Conservation (phyloP, 2,797 vertebrate species). For the Sphaeramia orbicularis region DNA sequence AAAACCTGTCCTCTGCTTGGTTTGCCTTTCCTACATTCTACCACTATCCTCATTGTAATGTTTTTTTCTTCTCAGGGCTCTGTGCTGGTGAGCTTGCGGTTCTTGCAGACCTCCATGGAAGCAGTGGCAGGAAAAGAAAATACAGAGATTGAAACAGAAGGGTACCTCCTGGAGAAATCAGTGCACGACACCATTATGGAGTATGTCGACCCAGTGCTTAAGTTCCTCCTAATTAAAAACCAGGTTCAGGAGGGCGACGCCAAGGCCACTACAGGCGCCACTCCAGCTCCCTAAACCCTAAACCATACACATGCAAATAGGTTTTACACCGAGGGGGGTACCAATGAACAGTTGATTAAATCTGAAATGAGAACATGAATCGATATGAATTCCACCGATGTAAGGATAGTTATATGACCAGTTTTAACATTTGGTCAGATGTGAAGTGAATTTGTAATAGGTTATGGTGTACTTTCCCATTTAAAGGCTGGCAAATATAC, state of each 20-base stretch:
- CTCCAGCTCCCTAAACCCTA: slow-evolving; percentile 52
- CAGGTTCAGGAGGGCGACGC: slow-evolving; percentile 73
- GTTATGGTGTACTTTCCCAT: slow-evolving; percentile 4
- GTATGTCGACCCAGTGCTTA: slow-evolving; percentile 73
- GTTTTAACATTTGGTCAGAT: slow-evolving; percentile 9
- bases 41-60: neutral
- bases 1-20: no score
- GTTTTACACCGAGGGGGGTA: slow-evolving; percentile 42
- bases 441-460: slow-evolving; percentile 6
- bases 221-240: slow-evolving; percentile 80
- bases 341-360: slow-evolving; percentile 30
- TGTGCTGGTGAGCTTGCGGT: slow-evolving; percentile 87
- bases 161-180: slow-evolving; percentile 89
- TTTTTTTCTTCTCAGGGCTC: slow-evolving; percentile 69
- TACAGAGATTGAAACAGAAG: slow-evolving; percentile 87
- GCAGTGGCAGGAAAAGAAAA: slow-evolving; percentile 86
- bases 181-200: slow-evolving; percentile 87
- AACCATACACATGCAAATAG: slow-evolving; percentile 62
- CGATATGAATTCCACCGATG: slow-evolving; percentile 40
- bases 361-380: slow-evolving; percentile 23
- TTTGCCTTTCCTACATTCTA: neutral
- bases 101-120: slow-evolving; percentile 91
- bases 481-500: slow-evolving; percentile 1
- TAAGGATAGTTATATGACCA: slow-evolving; percentile 28
- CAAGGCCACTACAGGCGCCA: slow-evolving; percentile 7